Conservation (phyloP, 2,113 vertebrate species). For the Mustela lutreola region DNA sequence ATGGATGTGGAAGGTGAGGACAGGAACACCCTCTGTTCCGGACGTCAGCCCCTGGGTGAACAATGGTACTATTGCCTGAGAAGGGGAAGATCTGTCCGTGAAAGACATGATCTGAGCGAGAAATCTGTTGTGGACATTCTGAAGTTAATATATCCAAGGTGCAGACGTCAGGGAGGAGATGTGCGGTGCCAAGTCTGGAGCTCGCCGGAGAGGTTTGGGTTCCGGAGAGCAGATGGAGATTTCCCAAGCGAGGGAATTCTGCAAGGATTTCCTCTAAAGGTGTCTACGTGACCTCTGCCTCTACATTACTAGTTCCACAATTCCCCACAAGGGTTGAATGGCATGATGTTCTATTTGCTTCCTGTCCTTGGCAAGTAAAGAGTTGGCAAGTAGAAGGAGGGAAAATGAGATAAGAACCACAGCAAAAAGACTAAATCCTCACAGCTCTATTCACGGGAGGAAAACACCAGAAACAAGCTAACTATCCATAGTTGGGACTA, state of each 20-base stretch:
- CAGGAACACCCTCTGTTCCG: neutral
- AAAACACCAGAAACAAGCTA: neutral
- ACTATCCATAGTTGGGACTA: neutral
- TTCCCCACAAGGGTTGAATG: neutral
- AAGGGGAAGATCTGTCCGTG: neutral
- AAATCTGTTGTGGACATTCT: neutral
- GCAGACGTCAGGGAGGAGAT: neutral
- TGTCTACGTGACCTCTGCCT: neutral
- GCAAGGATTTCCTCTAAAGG: neutral
- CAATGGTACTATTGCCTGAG: rapidly evolving
- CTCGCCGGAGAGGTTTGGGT: neutral
- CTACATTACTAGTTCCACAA: neutral
- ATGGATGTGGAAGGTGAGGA: neutral
- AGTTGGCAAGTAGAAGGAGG: neutral
- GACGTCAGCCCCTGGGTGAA: neutral
- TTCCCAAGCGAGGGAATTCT: neutral
- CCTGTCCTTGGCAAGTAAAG: neutral
- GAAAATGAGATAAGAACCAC: neutral
- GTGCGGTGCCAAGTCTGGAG: neutral
- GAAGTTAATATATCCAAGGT: neutral
- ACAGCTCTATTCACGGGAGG: neutral
- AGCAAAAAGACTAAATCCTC: neutral
- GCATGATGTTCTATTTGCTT: neutral
- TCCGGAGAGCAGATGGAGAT: neutral
- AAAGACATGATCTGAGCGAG: neutral